Conservation (phyloP, 1,140 invertebrate species). For the Bombus impatiens region DNA sequence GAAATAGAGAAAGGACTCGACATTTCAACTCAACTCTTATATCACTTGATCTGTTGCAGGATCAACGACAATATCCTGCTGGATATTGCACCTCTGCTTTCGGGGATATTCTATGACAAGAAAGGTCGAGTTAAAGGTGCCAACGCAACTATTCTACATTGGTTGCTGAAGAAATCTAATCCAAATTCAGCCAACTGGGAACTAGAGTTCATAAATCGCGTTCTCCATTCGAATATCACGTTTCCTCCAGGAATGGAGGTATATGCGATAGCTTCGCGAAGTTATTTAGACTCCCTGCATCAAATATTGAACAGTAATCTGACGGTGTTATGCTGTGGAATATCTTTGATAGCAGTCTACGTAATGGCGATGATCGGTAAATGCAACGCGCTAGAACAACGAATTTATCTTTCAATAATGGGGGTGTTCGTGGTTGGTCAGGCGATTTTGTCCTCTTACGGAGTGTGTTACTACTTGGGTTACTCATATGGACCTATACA, state of each 20-base stretch:
- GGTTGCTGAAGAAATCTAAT: slow-evolving; percentile 78
- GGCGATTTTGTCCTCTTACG: slow-evolving; percentile 83
- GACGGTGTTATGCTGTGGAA: slow-evolving; percentile 82
- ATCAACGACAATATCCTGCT: slow-evolving; percentile 70
- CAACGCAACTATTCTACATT: slow-evolving; percentile 78
- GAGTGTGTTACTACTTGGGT: slow-evolving; percentile 82
- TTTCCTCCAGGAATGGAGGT: slow-evolving; percentile 77
- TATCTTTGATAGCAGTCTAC: slow-evolving; percentile 83
- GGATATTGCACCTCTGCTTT: slow-evolving; percentile 73
- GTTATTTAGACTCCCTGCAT: slow-evolving; percentile 77
- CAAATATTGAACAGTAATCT: slow-evolving; percentile 82
- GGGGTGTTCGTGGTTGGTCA: slow-evolving; percentile 83
- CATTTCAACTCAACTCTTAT: too few relatives aligned
- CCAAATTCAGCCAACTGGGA: slow-evolving; percentile 75
- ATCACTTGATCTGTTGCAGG: slow-evolving; percentile 36
- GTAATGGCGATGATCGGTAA: slow-evolving; percentile 84
- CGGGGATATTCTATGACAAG: slow-evolving; percentile 71
- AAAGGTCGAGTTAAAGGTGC: slow-evolving; percentile 70
- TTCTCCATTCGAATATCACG: slow-evolving; percentile 71
- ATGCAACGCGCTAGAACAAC: slow-evolving; percentile 83
- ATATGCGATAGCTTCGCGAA: slow-evolving; percentile 77
- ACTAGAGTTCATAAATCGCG: slow-evolving; percentile 76
- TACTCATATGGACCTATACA: slow-evolving; percentile 84
- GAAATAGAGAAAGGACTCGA: neutral
- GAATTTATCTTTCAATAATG: slow-evolving; percentile 82